A percentile compares a stretch with the other conserved stretches of the same genome.
phyloP scores from a whole-genome alignment of 1,140 invertebrate species.

The Agraylea sexmaculata region DNA sequence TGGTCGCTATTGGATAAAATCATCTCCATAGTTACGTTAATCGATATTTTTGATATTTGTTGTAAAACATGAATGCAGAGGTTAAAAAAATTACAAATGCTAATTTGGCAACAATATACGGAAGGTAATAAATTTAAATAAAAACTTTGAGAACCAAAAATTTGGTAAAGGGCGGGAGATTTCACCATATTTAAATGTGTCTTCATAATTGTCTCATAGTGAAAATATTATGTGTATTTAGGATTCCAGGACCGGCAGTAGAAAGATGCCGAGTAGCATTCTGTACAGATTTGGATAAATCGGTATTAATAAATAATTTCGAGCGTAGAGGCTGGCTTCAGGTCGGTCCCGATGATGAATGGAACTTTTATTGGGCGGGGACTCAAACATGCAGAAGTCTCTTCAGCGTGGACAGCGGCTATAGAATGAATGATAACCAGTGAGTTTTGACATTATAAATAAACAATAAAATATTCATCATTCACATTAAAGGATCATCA shows the following conservation, averaged over 20 bases:
- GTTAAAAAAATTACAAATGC: conserved; percentile 26
- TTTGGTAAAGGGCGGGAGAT: too few relatives aligned
- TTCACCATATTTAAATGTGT: too few relatives aligned
- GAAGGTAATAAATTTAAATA: too few relatives aligned
- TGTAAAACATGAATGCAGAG: conserved; percentile 25
- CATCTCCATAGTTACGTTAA: neutral
- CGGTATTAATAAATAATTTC: conserved; percentile 88
- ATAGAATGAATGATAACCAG: conserved; percentile 86
- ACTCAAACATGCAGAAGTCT: conserved; percentile 81
- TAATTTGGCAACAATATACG: conserved; percentile 30
- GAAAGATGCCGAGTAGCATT: conserved; percentile 58
- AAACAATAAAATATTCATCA: conserved; percentile 7
- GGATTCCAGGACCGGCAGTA: conserved; percentile 20
- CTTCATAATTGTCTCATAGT: too few relatives aligned
- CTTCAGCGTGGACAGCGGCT: conserved; percentile 86
- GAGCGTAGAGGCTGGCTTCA: conserved; percentile 86
- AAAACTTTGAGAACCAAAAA: too few relatives aligned
- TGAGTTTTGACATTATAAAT: conserved; percentile 32
- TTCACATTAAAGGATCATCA: conserved; percentile 55
- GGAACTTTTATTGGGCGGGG: conserved; percentile 94
- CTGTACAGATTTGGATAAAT: conserved; percentile 89
- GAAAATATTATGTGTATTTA: too few relatives aligned
- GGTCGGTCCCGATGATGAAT: conserved; percentile 86
- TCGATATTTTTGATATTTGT: too few relatives aligned
- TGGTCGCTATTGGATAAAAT: neutral